These are phyloP conservation scores for Cyphomyrus plagiostoma DNA, from an alignment of 2,113 vertebrate species.

Conservation along the genomic window DNA sequence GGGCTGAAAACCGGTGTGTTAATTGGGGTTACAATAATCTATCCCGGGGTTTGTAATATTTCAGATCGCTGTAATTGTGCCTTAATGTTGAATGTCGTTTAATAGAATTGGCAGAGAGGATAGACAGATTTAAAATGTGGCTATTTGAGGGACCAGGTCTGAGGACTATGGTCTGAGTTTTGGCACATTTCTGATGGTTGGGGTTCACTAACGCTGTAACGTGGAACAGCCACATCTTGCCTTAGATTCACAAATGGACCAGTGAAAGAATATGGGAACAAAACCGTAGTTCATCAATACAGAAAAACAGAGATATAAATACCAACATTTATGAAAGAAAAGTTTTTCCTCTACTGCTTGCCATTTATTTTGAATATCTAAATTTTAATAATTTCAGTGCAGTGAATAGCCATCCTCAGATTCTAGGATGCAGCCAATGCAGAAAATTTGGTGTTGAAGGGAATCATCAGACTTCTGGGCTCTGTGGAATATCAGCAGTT, in stretches of 20 bases:
- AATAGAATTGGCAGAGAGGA: background rate
- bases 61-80: background rate
- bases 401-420: background rate
- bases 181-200: background rate
- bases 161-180: background rate
- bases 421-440: background rate
- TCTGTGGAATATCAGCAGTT: background rate
- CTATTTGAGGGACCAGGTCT: background rate
- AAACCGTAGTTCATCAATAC: background rate
- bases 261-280: background rate
- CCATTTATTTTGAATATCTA: background rate
- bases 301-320: background rate
- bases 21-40: conserved; percentile 10
- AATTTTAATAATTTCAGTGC: background rate
- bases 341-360: background rate
- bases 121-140: background rate
- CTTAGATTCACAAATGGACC: background rate
- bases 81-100: background rate
- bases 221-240: background rate
- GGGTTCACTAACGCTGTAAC: background rate
- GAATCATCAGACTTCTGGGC: background rate
- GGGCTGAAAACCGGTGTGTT: background rate
- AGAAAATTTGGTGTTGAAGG: background rate
- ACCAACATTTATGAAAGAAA: background rate
- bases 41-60: background rate